Evolutionary conservation across 2,888 invertebrate species (phyloP).

Genomic region (Melanchra persicariae): DNA sequence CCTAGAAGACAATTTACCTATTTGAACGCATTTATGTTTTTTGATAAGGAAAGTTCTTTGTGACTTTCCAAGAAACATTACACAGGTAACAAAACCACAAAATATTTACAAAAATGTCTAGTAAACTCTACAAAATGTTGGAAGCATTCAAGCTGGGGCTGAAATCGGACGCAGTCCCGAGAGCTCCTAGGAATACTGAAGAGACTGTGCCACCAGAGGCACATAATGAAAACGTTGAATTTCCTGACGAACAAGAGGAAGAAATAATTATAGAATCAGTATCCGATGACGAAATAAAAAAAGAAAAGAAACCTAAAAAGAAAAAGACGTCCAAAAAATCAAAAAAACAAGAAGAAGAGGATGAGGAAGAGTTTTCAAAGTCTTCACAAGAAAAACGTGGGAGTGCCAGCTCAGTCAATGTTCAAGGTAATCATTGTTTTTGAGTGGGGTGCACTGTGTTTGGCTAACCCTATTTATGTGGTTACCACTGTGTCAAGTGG

Average conservation of each 20-base stretch:
- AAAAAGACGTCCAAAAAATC: conserved; percentile 67
- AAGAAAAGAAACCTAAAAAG: conserved; percentile 75
- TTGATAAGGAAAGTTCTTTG: conserved; percentile 45
- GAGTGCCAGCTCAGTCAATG: conserved; percentile 78
- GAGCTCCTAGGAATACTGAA: conserved; percentile 81
- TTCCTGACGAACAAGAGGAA: conserved; percentile 69
- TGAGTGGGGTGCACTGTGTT: neutral
- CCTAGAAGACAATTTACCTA: neutral
- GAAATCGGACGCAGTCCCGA: conserved; percentile 89
- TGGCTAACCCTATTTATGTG: neutral
- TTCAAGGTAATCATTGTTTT: conserved; percentile 78
- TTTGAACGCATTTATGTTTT: conserved; percentile 8
- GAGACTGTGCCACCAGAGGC: conserved; percentile 57
- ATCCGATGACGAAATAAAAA: conserved; percentile 69
- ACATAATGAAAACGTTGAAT: conserved; percentile 70
- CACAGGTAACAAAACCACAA: neutral
- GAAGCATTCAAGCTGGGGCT: conserved; percentile 83
- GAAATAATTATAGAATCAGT: conserved; percentile 76
- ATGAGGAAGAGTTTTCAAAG: conserved; percentile 59
- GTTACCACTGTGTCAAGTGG: neutral
- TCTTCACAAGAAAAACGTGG: conserved; percentile 65
- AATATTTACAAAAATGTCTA: conserved; percentile 65
- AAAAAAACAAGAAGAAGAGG: conserved; percentile 62
- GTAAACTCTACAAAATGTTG: conserved; percentile 73
- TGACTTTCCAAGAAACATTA: conserved; percentile 28